Conservation (phyloP, 2,888 invertebrate species). For the Drosophila incognita region DNA sequence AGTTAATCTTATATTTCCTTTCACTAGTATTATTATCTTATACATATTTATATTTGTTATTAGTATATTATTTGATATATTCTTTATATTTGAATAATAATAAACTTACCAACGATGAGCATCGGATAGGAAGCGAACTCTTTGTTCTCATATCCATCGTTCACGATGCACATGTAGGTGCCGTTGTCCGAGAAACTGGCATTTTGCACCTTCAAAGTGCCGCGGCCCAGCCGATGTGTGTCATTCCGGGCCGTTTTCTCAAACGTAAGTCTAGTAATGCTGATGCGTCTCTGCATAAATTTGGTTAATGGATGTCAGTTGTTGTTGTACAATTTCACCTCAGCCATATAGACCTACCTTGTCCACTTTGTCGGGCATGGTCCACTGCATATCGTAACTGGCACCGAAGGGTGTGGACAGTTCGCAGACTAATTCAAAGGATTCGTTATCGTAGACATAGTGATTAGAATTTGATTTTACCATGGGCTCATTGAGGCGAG, state of each 20-base stretch:
- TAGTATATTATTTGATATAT: background rate
- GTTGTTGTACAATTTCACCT: background rate
- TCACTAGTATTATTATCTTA: background rate
- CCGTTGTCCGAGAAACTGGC: slow-evolving; percentile 76
- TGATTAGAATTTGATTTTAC: slow-evolving; percentile 72
- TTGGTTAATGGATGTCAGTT: background rate
- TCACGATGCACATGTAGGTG: slow-evolving; percentile 77
- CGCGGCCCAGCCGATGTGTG: too few relatives aligned
- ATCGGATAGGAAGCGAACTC: slow-evolving; percentile 58
- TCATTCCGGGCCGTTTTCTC: too few relatives aligned
- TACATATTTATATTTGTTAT: background rate
- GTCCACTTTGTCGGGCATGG: slow-evolving; percentile 63
- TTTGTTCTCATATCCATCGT: slow-evolving; percentile 48
- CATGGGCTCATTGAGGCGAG: slow-evolving; percentile 76
- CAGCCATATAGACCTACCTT: slow-evolving; percentile 47
- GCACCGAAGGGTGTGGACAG: too few relatives aligned
- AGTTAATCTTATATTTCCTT: background rate
- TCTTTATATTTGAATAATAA: too few relatives aligned
- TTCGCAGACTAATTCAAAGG: slow-evolving; percentile 76
- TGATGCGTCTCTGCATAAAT: slow-evolving; percentile 50
- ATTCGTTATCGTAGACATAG: slow-evolving; percentile 79
- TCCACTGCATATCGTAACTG: slow-evolving; percentile 78
- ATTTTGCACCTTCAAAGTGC: too few relatives aligned
- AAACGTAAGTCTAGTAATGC: background rate
- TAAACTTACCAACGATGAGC: slow-evolving; percentile 70